Evolutionary conservation across 2,113 vertebrate species (phyloP).

Genomic region (Azemiops feae): DNA sequence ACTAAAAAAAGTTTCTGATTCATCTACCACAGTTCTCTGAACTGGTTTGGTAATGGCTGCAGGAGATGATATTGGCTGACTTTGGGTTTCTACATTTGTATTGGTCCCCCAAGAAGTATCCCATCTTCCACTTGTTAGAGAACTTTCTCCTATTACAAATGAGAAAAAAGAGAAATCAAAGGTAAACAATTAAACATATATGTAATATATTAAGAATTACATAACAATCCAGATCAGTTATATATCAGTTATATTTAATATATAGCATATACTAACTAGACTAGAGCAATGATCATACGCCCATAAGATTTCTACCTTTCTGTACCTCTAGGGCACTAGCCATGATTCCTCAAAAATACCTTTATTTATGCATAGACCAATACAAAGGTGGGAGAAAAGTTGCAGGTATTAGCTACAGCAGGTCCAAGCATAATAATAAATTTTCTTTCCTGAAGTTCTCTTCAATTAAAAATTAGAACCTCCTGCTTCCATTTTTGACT

Average conservation of each 20-base stretch:
- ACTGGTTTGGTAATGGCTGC: constrained; percentile 97
- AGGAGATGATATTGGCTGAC: constrained; percentile 70
- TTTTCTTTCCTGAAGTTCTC: not conserved
- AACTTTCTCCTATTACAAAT: constrained; percentile 69
- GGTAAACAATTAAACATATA: not conserved
- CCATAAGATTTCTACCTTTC: not conserved
- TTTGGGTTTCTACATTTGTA: constrained; percentile 70
- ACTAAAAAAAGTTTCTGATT: constrained; percentile 96
- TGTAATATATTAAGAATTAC: not conserved
- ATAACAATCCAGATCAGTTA: not conserved
- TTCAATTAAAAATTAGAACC: not conserved
- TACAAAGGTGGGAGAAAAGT: not conserved
- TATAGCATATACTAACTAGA: not conserved
- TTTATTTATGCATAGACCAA: not conserved
- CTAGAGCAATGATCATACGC: not conserved
- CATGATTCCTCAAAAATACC: not conserved
- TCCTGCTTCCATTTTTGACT: not conserved
- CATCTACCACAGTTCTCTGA: constrained; percentile 90
- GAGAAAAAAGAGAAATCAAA: constrained; percentile 16
- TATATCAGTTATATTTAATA: not conserved
- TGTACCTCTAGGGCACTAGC: not conserved
- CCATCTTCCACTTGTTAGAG: constrained; percentile 87
- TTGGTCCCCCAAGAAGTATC: constrained; percentile 89
- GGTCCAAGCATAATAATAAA: not conserved
- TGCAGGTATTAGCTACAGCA: not conserved